Evolutionary conservation across 2,888 invertebrate species (phyloP), one percentile per base, ranked within the genome.

Genomic region (Galerucella calmariensis): DNA sequence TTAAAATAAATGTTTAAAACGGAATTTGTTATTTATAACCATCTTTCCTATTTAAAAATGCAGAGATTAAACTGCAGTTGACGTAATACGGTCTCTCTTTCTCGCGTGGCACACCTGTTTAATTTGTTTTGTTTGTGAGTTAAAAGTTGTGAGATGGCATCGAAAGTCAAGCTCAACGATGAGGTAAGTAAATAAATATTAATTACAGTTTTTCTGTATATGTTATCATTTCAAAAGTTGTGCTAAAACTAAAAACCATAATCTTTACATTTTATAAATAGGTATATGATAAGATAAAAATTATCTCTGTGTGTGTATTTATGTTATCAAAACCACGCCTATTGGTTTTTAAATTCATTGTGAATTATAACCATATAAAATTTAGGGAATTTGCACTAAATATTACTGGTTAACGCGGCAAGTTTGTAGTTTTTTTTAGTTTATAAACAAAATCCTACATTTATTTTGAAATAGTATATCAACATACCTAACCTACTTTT

Each of bases 81-180:
- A 69, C 73, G 58, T 74, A 56, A 67, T 72, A 51, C 65, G n/a
- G 51, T 69, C 58, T 41, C 12, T 63, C 62, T 35, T 69, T 24
- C 69, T 70, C 63, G 70, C 65, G 65, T 71, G 71, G 65, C 66
- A 71, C 74, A 75, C 73, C 75, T 75, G 77, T 73, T 67, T 53
- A 59, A 48, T 75, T 70, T 74, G 65, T 68, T 71, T 71, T 74
- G 63, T 65, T 75, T 74, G 71, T 76, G 16, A 44, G 63, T 65
- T 65, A 62, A 63, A 71, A 62, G 72, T 72, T 75, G 73, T 74
- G 77, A 75, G 77, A 86, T 86, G 86, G 84, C 85, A 72, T 85
- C 85, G 81, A 85, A 86, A 81, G 84, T 85, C 77, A 84, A 84
- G 80, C 82, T 87, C 77, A 85, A 84, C 80, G 86, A 86, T 74